Evolutionary conservation across 1,140 invertebrate genomes (phyloP).

Genomic region (Rhyzopertha dominica): DNA sequence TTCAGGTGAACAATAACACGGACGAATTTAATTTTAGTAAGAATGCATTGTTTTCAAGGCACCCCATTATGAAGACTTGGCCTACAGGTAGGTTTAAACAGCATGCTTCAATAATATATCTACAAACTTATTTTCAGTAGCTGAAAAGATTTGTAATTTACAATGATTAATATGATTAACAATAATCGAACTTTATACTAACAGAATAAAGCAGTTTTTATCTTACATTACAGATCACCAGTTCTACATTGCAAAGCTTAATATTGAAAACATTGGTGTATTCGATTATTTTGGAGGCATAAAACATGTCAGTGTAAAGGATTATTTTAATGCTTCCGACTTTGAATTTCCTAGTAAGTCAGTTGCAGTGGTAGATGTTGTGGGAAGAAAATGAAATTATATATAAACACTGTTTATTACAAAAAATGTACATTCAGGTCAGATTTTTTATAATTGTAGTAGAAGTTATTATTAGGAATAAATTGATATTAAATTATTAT

Average conservation of each 20-base stretch:
- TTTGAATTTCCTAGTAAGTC: too few relatives aligned
- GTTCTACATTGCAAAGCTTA: constrained; percentile 70
- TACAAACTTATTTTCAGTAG: not conserved
- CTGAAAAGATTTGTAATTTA: not conserved
- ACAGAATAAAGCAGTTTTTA: constrained; percentile 4
- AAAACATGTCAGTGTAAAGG: constrained; percentile 55
- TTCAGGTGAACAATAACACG: constrained; percentile 54
- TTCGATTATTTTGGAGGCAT: constrained; percentile 75
- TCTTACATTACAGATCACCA: constrained; percentile 49
- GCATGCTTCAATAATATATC: not conserved
- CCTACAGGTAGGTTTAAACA: constrained; percentile 27
- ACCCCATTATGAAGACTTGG: constrained; percentile 51
- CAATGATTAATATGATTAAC: constrained; percentile 1
- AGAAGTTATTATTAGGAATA: too few relatives aligned
- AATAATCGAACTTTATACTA: not conserved
- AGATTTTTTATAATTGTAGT: too few relatives aligned
- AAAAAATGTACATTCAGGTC: too few relatives aligned
- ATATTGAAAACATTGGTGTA: constrained; percentile 64
- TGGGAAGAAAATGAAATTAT: too few relatives aligned
- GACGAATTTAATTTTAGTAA: constrained; percentile 58
- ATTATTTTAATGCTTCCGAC: constrained; percentile 54
- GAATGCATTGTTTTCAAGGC: constrained; percentile 59
- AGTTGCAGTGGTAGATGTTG: too few relatives aligned
- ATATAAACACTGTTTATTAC: too few relatives aligned
- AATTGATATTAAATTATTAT: too few relatives aligned